phyloP scores from a whole-genome alignment of 2,113 vertebrate species.

The Callospermophilus lateralis region DNA sequence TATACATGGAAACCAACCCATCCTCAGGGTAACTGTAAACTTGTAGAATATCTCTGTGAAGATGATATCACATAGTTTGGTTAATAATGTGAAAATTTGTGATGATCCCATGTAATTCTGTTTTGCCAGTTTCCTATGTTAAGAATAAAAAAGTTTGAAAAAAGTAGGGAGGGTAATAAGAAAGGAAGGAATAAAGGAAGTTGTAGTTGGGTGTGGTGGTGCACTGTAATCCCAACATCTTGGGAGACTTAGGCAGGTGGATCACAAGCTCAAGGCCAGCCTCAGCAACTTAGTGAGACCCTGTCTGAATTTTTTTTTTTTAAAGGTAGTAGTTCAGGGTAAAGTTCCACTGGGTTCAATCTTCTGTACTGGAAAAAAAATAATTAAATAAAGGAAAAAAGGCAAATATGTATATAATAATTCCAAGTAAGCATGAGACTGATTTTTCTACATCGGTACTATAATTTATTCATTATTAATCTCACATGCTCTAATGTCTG shows the following conservation, averaged over 20 bases:
- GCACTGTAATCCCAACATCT: no score
- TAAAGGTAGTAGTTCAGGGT: no score
- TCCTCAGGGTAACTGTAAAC: not conserved
- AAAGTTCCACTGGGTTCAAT: no score
- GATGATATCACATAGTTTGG: not conserved
- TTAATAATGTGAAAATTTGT: not conserved
- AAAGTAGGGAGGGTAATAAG: not conserved
- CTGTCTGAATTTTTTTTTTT: no score
- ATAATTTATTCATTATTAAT: not conserved
- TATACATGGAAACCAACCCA: not conserved
- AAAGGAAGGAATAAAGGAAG: not conserved
- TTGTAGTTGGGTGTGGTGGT: no score
- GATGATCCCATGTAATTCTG: not conserved
- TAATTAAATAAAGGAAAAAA: not conserved
- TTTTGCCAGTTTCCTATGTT: conserved; percentile 28
- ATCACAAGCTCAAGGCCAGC: no score
- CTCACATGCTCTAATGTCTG: not conserved
- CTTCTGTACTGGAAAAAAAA: no score
- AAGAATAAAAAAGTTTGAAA: not conserved
- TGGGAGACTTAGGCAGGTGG: no score
- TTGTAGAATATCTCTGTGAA: not conserved
- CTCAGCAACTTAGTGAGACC: no score
- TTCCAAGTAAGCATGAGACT: not conserved
- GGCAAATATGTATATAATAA: not conserved
- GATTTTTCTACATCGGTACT: not conserved